These are phyloP conservation scores for Eupithecia centaureata DNA, from an alignment of 2,888 invertebrate species.

Conservation along the genomic window DNA sequence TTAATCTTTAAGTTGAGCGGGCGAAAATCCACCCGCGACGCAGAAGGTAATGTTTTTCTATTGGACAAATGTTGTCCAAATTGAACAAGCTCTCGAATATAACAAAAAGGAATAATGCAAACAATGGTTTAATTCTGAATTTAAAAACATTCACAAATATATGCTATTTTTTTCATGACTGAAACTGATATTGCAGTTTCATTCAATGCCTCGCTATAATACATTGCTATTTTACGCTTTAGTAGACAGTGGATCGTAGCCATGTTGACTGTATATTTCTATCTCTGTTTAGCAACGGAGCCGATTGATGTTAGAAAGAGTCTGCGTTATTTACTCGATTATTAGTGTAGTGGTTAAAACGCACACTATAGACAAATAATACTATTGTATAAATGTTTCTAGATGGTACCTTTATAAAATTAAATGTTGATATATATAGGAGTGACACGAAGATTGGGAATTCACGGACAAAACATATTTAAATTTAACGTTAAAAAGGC, in stretches of 20 bases:
- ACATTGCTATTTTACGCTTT: not conserved
- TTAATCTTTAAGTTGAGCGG: too few species aligned
- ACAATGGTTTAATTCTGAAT: not conserved
- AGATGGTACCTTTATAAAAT: slow-evolving; percentile 34
- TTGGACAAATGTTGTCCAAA: too few species aligned
- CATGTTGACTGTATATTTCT: slow-evolving; percentile 25
- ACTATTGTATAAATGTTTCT: slow-evolving; percentile 25
- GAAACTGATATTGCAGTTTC: not conserved
- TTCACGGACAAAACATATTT: not conserved
- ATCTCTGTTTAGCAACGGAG: slow-evolving; percentile 32
- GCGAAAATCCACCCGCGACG: too few species aligned
- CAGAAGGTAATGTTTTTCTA: too few species aligned
- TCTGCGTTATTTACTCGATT: slow-evolving; percentile 31
- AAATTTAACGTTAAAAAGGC: not conserved
- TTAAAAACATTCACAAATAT: not conserved
- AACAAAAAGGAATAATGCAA: too few species aligned
- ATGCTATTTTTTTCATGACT: not conserved
- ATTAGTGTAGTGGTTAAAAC: slow-evolving; percentile 34
- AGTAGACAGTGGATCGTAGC: slow-evolving; percentile 19
- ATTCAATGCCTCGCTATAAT: not conserved
- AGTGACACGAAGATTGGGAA: not conserved
- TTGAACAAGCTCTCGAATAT: too few species aligned
- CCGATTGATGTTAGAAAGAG: slow-evolving; percentile 31
- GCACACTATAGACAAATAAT: slow-evolving; percentile 41
- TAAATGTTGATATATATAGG: slow-evolving; percentile 21